A percentile compares a stretch with the other conserved stretches of the same genome.
Conservation (phyloP, 2,797 vertebrate species). For the Eulemur mongoz region DNA sequence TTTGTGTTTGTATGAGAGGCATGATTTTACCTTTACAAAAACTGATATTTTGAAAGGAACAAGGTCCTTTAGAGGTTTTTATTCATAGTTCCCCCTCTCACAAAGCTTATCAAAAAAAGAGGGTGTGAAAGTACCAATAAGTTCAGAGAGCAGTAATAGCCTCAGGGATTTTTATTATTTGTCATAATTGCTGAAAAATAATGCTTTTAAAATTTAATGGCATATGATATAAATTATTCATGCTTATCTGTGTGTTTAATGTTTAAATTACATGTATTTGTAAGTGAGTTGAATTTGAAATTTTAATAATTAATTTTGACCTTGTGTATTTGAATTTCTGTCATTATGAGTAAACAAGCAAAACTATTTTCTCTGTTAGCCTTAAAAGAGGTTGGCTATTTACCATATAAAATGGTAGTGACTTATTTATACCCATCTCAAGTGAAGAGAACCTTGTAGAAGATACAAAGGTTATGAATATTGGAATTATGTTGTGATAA, state of each 20-base stretch:
- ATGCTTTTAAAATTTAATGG: not conserved
- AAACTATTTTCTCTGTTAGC: conserved; percentile 1
- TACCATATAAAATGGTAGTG: not conserved
- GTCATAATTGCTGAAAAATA: not conserved
- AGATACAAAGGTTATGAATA: not conserved
- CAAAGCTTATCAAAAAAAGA: not conserved
- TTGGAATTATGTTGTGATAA: not conserved
- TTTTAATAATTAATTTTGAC: conserved; percentile 34
- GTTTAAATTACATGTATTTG: not conserved
- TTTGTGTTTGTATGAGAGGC: not conserved
- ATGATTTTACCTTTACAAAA: not conserved
- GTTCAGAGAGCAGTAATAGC: not conserved
- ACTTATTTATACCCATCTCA: conserved; percentile 5
- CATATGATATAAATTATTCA: not conserved
- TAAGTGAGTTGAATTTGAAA: not conserved
- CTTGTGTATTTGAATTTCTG: not conserved
- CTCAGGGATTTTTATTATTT: conserved; percentile 6
- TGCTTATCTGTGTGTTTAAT: not conserved
- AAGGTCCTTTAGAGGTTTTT: not conserved
- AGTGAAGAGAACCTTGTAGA: not conserved
- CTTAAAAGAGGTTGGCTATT: conserved; percentile 16
- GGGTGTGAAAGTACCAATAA: not conserved
- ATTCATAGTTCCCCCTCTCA: not conserved
- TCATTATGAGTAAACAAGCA: not conserved
- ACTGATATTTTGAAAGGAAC: not conserved